These are phyloP conservation scores for Fukomys damarensis DNA, from an alignment of 2,113 vertebrate genomes.

Conservation along the genomic window DNA sequence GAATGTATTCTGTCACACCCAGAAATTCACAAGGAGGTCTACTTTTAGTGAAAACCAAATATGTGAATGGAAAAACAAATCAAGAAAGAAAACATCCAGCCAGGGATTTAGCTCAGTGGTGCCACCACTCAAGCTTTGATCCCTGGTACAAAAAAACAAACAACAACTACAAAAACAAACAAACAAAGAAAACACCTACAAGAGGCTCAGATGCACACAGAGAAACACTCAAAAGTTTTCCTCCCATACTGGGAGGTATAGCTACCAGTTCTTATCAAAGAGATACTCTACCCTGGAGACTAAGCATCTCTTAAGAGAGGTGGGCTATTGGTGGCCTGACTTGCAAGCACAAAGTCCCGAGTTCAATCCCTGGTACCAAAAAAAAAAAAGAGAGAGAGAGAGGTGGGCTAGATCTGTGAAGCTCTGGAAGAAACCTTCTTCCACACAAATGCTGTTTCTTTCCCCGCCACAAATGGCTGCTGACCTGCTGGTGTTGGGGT, in stretches of 20 bases:
- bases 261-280: slow-evolving; percentile 76
- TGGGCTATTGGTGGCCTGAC: slow-evolving; percentile 89
- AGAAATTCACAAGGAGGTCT: slow-evolving; percentile 75
- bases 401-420: slow-evolving; percentile 89
- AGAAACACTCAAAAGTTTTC: slow-evolving; percentile 60
- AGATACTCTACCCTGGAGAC: slow-evolving; percentile 84
- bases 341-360: slow-evolving; percentile 87
- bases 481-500: slow-evolving; percentile 86
- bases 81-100: slow-evolving; percentile 67
- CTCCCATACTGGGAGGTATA: not conserved
- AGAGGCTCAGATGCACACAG: slow-evolving; percentile 56
- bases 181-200: no score
- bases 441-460: not conserved
- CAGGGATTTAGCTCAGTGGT: no score
- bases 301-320: slow-evolving; percentile 89
- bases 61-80: slow-evolving; percentile 82
- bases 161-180: no score
- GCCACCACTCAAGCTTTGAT: no score
- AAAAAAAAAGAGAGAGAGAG: slow-evolving; percentile 80
- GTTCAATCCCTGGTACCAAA: slow-evolving; percentile 74
- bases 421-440: slow-evolving; percentile 66
- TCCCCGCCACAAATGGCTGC: slow-evolving; percentile 85
- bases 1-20: slow-evolving; percentile 68
- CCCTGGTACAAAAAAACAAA: no score
- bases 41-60: slow-evolving; percentile 86